Conservation (phyloP, 2,888 invertebrate species). For the Hirtodrosophila confusa region DNA sequence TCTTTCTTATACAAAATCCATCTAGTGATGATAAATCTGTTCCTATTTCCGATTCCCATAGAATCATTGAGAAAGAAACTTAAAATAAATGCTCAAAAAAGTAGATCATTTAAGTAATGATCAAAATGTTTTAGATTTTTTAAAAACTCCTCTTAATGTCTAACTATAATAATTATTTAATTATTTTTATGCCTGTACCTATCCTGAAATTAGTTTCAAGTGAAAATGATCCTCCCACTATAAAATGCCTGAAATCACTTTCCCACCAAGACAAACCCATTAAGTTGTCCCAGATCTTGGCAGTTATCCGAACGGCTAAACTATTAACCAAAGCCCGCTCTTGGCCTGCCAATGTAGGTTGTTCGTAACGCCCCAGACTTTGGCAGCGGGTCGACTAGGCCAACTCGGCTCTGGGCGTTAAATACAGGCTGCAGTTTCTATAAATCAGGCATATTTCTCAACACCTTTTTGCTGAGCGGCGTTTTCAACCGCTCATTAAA, state of each 20-base stretch:
- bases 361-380: constrained; percentile 31
- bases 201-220: constrained; percentile 18
- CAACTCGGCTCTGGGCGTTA: constrained; percentile 49
- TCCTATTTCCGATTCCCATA: no score
- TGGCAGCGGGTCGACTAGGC: constrained; percentile 7
- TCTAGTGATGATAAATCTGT: no score
- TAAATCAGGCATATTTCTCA: constrained; percentile 78
- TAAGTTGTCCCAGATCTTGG: constrained; percentile 28
- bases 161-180: no score
- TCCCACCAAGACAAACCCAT: constrained; percentile 26
- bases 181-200: not conserved
- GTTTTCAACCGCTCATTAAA: constrained; percentile 73
- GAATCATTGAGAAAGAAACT: no score
- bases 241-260: constrained; percentile 25
- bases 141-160: no score
- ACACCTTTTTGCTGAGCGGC: constrained; percentile 53
- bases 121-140: no score
- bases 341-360: constrained; percentile 46
- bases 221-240: constrained; percentile 22
- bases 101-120: no score
- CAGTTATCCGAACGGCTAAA: constrained; percentile 13
- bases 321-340: constrained; percentile 15
- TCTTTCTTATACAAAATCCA: no score
- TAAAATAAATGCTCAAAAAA: no score
- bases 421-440: constrained; percentile 70